Evolutionary conservation across 2,797 vertebrate genomes (phyloP).

Genomic region (Psittacula echo): DNA sequence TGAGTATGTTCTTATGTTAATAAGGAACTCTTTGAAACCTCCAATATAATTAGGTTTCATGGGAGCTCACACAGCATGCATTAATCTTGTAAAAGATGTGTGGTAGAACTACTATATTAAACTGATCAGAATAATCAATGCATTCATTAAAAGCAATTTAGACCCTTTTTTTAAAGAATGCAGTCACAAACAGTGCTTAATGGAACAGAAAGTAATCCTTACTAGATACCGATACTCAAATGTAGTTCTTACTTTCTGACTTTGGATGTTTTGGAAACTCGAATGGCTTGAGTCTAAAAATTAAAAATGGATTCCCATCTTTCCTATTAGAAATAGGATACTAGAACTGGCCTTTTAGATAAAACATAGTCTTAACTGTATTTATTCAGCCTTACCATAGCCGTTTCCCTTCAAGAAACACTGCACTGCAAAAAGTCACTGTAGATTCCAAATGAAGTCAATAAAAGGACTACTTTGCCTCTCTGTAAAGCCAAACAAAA

Average conservation of each 20-base stretch:
- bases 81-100: slow-evolving; percentile 21
- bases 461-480: not conserved
- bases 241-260: not conserved
- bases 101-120: slow-evolving; percentile 29
- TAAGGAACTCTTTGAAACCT: slow-evolving; percentile 29
- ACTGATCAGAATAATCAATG: not conserved
- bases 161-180: not conserved
- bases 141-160: not conserved
- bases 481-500: not conserved
- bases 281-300: not conserved
- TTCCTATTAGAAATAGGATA: not conserved
- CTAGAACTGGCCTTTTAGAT: not conserved
- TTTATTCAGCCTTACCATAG: not conserved
- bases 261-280: not conserved
- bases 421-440: not conserved
- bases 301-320: not conserved
- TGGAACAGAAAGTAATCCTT: not conserved
- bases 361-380: not conserved
- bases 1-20: slow-evolving; percentile 73
- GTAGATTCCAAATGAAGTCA: not conserved
- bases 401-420: not conserved
- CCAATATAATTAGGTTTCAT: slow-evolving; percentile 19
- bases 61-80: slow-evolving; percentile 34
- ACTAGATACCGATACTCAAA: not conserved
- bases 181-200: not conserved